Percentiles rank a stretch among this genome's conserved stretches.
Conservation (phyloP, 2,797 vertebrate species). For the Anguilla obscura region DNA sequence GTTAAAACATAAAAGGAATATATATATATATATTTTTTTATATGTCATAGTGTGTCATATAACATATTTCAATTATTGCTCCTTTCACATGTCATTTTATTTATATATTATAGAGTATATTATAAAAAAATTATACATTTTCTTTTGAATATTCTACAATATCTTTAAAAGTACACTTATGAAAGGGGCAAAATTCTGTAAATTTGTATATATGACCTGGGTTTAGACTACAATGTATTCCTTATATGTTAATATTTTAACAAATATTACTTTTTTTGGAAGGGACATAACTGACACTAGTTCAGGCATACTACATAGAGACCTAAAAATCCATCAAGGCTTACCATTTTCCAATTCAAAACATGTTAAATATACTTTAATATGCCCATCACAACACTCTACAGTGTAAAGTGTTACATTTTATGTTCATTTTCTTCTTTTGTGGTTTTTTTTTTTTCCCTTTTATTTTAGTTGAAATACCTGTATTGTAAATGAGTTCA, state of each 20-base stretch:
- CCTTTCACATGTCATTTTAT: slow-evolving; percentile 8
- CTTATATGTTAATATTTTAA: slow-evolving; percentile 14
- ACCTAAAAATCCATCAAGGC: background rate
- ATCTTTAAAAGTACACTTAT: slow-evolving; percentile 5
- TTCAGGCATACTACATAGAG: background rate
- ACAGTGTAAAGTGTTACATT: slow-evolving; percentile 14
- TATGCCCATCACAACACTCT: slow-evolving; percentile 16
- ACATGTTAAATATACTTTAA: slow-evolving; percentile 19
- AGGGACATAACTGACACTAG: background rate
- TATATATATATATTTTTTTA: slow-evolving; percentile 14
- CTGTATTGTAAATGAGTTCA: slow-evolving; percentile 29
- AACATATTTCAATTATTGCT: slow-evolving; percentile 29
- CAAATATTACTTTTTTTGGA: slow-evolving; percentile 18
- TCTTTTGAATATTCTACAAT: slow-evolving; percentile 27
- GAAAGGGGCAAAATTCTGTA: slow-evolving; percentile 15
- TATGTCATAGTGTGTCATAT: slow-evolving; percentile 18
- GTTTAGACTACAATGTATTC: background rate
- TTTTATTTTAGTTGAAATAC: slow-evolving; percentile 44
- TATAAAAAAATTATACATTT: background rate
- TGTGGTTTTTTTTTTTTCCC: slow-evolving; percentile 22
- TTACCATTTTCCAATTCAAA: slow-evolving; percentile 2
- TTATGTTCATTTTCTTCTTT: slow-evolving; percentile 28
- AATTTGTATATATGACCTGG: slow-evolving; percentile 17
- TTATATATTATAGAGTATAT: slow-evolving; percentile 21
- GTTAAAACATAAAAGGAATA: slow-evolving; percentile 11